Evolutionary conservation across 2,888 invertebrate genomes (phyloP).

Genomic region (Athripsodes cinereus): DNA sequence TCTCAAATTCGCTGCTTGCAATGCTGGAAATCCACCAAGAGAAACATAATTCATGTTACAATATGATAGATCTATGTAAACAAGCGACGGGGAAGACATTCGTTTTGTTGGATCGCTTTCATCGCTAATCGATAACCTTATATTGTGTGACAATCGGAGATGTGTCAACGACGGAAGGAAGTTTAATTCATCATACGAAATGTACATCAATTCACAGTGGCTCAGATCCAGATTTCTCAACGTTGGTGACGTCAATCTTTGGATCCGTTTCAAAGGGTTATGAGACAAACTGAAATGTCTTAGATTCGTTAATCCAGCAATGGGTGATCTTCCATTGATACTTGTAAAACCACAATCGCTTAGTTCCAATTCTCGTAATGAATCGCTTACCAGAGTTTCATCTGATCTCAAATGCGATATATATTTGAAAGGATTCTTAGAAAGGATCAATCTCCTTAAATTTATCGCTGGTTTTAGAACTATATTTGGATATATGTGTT

Average conservation of each 20-base stretch:
- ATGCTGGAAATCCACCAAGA: conserved; percentile 54
- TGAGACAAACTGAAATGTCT: conserved; percentile 48
- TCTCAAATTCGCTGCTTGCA: conserved; percentile 52
- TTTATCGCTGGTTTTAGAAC: conserved; percentile 45
- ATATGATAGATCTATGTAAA: conserved; percentile 53
- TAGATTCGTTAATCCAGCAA: conserved; percentile 48
- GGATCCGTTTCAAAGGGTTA: conserved; percentile 47
- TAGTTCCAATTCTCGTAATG: conserved; percentile 53
- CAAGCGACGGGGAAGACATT: conserved; percentile 43
- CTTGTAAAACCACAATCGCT: conserved; percentile 56
- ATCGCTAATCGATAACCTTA: conserved; percentile 43
- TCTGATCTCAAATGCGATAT: conserved; percentile 46
- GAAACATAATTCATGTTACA: conserved; percentile 57
- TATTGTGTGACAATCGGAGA: conserved; percentile 58
- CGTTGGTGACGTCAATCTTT: conserved; percentile 45
- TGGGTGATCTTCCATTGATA: conserved; percentile 46
- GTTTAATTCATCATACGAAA: conserved; percentile 49
- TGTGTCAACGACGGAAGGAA: conserved; percentile 54
- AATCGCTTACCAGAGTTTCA: conserved; percentile 52
- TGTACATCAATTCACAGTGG: conserved; percentile 48
- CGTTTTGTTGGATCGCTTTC: conserved; percentile 36
- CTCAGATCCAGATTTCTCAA: conserved; percentile 52
- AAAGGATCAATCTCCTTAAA: conserved; percentile 57
- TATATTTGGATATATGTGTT: conserved; percentile 49
- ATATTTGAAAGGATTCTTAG: conserved; percentile 53